These are phyloP conservation scores for Rhinophrynus dorsalis DNA, from an alignment of 2,797 vertebrate species.

Conservation along the genomic window DNA sequence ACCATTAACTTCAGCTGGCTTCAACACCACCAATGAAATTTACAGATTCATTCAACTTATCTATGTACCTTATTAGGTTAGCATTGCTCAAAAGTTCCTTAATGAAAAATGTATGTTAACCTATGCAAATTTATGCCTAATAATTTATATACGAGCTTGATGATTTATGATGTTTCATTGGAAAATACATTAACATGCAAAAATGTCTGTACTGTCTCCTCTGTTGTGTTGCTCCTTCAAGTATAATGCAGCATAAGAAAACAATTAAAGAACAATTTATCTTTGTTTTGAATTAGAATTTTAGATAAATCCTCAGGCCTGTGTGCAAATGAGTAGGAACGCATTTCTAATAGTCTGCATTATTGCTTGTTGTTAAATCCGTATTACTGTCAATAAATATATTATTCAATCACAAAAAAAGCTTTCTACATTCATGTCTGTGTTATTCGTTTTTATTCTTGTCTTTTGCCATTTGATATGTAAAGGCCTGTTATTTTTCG, in stretches of 20 bases:
- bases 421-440: no score
- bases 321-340: background rate
- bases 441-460: no score
- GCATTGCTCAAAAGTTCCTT: no score
- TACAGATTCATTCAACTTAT: no score
- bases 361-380: background rate
- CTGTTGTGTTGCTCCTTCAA: background rate
- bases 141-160: slow-evolving; percentile 20
- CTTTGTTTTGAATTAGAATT: slow-evolving; percentile 3
- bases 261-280: slow-evolving; percentile 17
- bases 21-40: no score
- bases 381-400: background rate
- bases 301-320: background rate
- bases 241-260: background rate
- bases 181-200: slow-evolving; percentile 12
- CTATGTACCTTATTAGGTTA: no score
- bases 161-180: slow-evolving; percentile 26
- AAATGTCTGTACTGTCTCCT: no score
- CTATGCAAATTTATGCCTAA: slow-evolving; percentile 30
- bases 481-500: no score
- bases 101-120: background rate
- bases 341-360: background rate
- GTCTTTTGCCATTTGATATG: no score
- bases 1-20: no score
- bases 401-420: no score